Evolutionary conservation across 2,113 vertebrate genomes (phyloP).

Genomic region (Bubo blakistoni): DNA sequence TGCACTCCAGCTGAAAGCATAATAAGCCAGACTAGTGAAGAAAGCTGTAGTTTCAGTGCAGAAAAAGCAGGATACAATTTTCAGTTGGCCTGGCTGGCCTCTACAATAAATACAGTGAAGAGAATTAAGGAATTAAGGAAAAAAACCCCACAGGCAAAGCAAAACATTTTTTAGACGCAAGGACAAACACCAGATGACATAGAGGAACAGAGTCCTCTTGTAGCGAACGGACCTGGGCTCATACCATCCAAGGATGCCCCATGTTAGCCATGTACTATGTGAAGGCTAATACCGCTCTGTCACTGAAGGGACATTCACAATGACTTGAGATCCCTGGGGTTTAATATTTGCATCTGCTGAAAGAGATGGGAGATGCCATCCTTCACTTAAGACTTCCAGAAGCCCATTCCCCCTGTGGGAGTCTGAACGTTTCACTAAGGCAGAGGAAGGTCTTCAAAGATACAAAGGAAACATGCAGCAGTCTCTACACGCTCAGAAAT

Average conservation of each 20-base stretch:
- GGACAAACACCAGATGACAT: neutral
- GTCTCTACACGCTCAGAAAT: neutral
- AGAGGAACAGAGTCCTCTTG: neutral
- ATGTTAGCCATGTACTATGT: neutral
- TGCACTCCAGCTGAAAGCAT: neutral
- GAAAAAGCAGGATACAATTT: neutral
- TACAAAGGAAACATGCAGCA: neutral
- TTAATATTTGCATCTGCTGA: neutral
- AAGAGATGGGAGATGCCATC: neutral
- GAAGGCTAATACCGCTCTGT: neutral
- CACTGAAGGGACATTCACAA: neutral
- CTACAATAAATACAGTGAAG: neutral
- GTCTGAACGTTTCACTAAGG: neutral
- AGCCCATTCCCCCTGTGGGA: neutral
- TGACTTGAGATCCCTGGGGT: neutral
- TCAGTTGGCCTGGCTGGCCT: neutral
- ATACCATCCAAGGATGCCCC: neutral
- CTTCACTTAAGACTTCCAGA: neutral
- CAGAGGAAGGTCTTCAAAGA: neutral
- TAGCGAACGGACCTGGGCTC: neutral
- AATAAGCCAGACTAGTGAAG: neutral
- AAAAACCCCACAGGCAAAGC: neutral
- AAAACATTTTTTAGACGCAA: neutral
- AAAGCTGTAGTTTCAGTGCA: neutral
- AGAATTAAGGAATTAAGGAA: neutral